These are phyloP conservation scores for Steinernema scapterisci DNA, from an alignment of 2,888 invertebrate species.

Conservation along the genomic window DNA sequence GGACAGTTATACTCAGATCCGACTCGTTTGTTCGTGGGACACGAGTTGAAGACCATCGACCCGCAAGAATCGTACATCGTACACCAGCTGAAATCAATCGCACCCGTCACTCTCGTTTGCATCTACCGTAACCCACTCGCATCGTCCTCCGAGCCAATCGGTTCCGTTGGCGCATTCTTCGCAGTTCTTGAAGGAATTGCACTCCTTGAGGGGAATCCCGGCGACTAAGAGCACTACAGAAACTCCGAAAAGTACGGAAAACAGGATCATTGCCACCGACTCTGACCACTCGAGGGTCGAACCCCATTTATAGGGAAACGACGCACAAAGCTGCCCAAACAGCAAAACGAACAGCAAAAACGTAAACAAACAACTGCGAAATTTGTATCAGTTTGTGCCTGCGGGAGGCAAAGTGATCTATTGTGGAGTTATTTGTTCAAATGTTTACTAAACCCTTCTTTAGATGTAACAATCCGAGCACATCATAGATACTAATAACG, in stretches of 20 bases:
- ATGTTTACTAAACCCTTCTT: not conserved
- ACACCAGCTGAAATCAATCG: constrained; percentile 7
- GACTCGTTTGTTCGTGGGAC: not conserved
- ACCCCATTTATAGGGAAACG: not conserved
- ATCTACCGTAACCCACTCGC: constrained; percentile 24
- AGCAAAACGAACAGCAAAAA: not conserved
- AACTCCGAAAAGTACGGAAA: not conserved
- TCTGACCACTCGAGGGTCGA: constrained; percentile 3
- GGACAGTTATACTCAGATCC: constrained; percentile 13
- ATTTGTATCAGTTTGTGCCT: constrained; percentile 20
- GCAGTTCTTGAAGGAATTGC: constrained; percentile 1
- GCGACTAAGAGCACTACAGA: not conserved
- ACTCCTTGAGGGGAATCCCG: not conserved
- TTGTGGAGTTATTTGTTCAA: not conserved
- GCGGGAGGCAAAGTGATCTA: not conserved
- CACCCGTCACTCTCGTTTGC: not conserved
- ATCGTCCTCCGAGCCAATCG: constrained; percentile 5
- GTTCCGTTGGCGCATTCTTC: constrained; percentile 8
- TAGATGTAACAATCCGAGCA: too few species aligned
- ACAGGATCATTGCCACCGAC: not conserved
- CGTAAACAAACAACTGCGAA: constrained; percentile 12
- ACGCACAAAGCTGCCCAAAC: constrained; percentile 18
- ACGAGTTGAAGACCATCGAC: not conserved
- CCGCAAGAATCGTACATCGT: not conserved
- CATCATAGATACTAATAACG: not conserved